A percentile compares a stretch with the other conserved stretches of the same genome.
phyloP scores from a whole-genome alignment of 2,888 invertebrate genomes.

The Spilosoma lubricipeda region DNA sequence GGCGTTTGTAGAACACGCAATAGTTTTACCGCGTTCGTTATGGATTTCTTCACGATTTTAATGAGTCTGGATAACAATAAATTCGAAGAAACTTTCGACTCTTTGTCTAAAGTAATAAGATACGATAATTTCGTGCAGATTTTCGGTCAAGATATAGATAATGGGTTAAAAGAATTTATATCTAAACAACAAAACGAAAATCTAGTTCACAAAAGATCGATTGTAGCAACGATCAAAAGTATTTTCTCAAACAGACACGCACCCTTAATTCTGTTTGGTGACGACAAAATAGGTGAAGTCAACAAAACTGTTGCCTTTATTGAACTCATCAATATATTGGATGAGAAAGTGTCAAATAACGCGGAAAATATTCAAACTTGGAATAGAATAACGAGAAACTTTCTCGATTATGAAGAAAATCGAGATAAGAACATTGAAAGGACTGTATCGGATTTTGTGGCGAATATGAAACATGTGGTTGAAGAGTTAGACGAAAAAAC shows the following conservation, averaged over 20 bases:
- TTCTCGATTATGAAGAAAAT: background rate
- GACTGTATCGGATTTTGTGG: background rate
- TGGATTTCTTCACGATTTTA: background rate
- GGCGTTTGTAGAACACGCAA: background rate
- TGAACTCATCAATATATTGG: background rate
- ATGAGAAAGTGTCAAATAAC: background rate
- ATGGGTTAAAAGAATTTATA: background rate
- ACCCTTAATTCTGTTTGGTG: background rate
- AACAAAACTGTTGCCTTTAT: background rate
- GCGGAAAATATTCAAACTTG: background rate
- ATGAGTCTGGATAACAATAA: background rate
- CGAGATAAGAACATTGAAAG: background rate
- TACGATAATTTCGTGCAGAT: background rate
- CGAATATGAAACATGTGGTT: background rate
- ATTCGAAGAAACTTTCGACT: background rate
- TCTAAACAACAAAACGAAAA: background rate
- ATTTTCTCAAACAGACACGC: background rate
- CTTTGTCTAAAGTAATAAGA: background rate
- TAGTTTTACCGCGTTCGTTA: background rate
- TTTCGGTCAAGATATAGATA: background rate
- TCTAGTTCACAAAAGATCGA: background rate
- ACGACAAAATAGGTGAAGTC: background rate
- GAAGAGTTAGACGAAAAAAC: background rate
- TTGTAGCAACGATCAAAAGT: background rate
- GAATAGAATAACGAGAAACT: background rate